Percentiles rank a stretch among this genome's conserved stretches.
phyloP scores from a whole-genome alignment of 2,797 vertebrate genomes.

The Luscinia megarhynchos region DNA sequence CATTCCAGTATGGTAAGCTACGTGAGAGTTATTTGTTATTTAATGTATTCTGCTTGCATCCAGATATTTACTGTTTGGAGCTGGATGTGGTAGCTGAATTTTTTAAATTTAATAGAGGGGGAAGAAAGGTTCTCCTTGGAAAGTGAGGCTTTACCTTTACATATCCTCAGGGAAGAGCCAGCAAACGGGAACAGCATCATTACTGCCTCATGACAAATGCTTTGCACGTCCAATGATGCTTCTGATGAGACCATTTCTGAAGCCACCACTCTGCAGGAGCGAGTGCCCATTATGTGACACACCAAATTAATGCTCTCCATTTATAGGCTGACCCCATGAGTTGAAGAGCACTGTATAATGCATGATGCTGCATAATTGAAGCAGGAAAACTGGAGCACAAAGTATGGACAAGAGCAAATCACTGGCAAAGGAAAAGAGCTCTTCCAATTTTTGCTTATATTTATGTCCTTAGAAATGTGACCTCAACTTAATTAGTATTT shows the following conservation, averaged over 20 bases:
- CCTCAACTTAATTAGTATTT: background rate
- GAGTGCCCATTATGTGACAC: background rate
- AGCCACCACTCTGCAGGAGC: background rate
- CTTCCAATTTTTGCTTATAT: background rate
- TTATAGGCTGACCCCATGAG: conserved; percentile 4
- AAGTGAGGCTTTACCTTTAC: background rate
- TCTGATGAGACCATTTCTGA: conserved; percentile 19
- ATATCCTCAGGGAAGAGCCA: background rate
- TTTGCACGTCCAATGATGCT: fast-evolving
- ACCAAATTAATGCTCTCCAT: conserved; percentile 9
- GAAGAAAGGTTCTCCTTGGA: background rate
- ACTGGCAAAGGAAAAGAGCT: background rate
- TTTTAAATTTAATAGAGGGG: background rate
- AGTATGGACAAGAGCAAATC: background rate
- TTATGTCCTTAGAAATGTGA: background rate
- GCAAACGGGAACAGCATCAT: background rate
- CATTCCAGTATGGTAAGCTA: background rate
- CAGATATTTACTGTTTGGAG: background rate
- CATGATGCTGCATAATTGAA: conserved; percentile 48
- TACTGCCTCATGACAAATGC: background rate
- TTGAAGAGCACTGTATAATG: conserved; percentile 31
- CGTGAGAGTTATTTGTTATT: background rate
- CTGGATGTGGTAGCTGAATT: background rate
- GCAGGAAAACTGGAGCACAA: conserved; percentile 2
- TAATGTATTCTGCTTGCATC: background rate